Evolutionary conservation across 2,113 vertebrate species (phyloP), one percentile per base, ranked within the genome.

Genomic region (Myotis brandtii): DNA sequence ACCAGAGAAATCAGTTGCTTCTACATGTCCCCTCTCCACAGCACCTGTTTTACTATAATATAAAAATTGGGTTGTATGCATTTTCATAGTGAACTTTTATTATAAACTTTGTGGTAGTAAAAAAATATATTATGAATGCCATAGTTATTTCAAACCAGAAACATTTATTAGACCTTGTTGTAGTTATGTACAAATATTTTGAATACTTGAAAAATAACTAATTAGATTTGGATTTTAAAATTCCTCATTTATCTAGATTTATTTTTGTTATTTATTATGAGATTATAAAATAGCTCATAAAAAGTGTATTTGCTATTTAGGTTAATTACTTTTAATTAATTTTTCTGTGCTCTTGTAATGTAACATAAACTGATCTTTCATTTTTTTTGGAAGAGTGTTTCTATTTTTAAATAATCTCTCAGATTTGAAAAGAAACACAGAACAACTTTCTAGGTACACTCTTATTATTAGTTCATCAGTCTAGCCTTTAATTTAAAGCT

Each of bases 71-170:
- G 17, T 77, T 16, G 18, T 52, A n/a, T 52, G 17, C 30, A 52
- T 77, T 77, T 77, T 77, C 17, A n/a, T 52, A 52, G 32, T 52
- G 46, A 52, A 77, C 16, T 76, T 76, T 50, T 20, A n/a, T 34
- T 67, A n/a, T 67, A 67, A 67, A 18, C 66, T 69, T 69, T 21
- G 48, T n/a, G 18, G 11, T 77, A 77, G 46, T 50, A 8, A 30
- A 75, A 75, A 17, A 76, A 48, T 18, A 12, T 37, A 69, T 21
- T n/a, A 1, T 88, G 56, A 89, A 12, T 30, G 17, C 30, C 48
- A 52, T 92, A 95, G 17, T 93, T 96, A 86, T n/a, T 95, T 97
- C 17, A 90, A 40, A 64, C 8, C 21, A 87, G 91, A 88, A 88
- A 83, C 23, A 80, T 43, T 89, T 93, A 5, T 43, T 89, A 92